A percentile compares a stretch with the other conserved stretches of the same genome.
Conservation (phyloP, 2,113 vertebrate species). For the Oncorhynchus clarkii region DNA sequence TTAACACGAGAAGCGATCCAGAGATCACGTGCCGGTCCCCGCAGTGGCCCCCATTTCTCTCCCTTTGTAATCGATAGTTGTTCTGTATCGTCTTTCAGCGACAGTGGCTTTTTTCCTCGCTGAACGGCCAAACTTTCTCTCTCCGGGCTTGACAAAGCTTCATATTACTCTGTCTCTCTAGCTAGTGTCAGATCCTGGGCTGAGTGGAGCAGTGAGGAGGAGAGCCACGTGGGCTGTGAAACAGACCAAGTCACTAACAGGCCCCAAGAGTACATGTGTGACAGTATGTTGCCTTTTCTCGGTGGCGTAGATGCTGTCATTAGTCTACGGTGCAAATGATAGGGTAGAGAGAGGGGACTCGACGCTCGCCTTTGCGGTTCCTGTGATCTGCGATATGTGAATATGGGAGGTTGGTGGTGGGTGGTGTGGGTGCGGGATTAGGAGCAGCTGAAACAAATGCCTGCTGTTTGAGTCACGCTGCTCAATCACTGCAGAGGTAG, state of each 20-base stretch:
- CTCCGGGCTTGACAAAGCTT: constrained; percentile 33
- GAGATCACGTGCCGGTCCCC: constrained; percentile 43
- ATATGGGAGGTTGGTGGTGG: background rate
- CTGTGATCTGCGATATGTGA: constrained; percentile 29
- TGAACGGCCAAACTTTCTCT: constrained; percentile 44
- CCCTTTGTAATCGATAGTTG: constrained; percentile 61
- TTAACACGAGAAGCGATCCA: constrained; percentile 43
- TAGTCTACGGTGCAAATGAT: constrained; percentile 27
- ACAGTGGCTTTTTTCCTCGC: constrained; percentile 28
- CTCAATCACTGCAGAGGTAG: background rate
- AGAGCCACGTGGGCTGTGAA: constrained; percentile 13
- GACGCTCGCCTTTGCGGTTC: constrained; percentile 14
- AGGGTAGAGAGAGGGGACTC: constrained; percentile 19
- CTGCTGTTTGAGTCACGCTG: background rate
- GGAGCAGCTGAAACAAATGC: background rate
- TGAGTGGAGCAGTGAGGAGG: constrained; percentile 19
- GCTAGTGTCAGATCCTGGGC: constrained; percentile 24
- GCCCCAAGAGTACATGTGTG: constrained; percentile 9
- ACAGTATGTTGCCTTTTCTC: constrained; percentile 17
- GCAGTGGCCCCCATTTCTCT: constrained; percentile 36
- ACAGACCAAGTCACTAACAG: constrained; percentile 14
- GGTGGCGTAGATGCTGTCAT: constrained; percentile 32
- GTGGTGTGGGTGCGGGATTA: constrained; percentile 1
- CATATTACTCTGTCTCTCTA: constrained; percentile 30
- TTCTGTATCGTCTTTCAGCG: constrained; percentile 52